Percentiles rank a stretch among this genome's conserved stretches.
Evolutionary conservation across 2,888 invertebrate genomes (phyloP).

Genomic region (Papilio demoleus): DNA sequence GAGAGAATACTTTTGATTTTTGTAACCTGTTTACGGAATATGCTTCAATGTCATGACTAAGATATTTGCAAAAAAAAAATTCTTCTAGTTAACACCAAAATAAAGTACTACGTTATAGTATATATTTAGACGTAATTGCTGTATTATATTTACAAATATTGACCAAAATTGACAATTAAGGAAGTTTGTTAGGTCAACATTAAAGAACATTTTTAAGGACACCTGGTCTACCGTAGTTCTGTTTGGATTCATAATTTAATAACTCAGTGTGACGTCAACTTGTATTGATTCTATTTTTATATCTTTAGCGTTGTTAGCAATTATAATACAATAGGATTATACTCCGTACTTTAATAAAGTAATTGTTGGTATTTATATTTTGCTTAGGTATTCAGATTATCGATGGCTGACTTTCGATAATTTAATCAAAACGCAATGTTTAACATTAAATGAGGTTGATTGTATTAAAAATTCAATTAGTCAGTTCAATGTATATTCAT

Average conservation of each 20-base stretch:
- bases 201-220: slow-evolving; percentile 9
- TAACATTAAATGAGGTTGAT: background rate
- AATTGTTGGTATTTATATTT: background rate
- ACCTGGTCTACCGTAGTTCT: slow-evolving; percentile 10
- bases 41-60: background rate
- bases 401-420: background rate
- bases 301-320: background rate
- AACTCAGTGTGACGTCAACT: slow-evolving; percentile 5
- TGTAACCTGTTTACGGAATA: background rate
- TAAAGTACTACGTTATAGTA: background rate
- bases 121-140: slow-evolving; percentile 1
- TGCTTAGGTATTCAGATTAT: slow-evolving; percentile 1
- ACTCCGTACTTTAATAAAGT: too few relatives aligned
- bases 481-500: background rate
- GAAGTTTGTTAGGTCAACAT: background rate
- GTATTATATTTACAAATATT: background rate
- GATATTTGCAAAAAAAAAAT: too few relatives aligned
- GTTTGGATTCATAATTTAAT: slow-evolving; percentile 19
- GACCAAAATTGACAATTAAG: slow-evolving; percentile 7
- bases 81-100: background rate
- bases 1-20: slow-evolving; percentile 28
- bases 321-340: slow-evolving; percentile 1
- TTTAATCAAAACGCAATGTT: slow-evolving; percentile 3
- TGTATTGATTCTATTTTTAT: slow-evolving; percentile 4
- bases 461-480: background rate